These are phyloP conservation scores for Dione vanillae DNA, from an alignment of 2,888 invertebrate species.

Conservation along the genomic window DNA sequence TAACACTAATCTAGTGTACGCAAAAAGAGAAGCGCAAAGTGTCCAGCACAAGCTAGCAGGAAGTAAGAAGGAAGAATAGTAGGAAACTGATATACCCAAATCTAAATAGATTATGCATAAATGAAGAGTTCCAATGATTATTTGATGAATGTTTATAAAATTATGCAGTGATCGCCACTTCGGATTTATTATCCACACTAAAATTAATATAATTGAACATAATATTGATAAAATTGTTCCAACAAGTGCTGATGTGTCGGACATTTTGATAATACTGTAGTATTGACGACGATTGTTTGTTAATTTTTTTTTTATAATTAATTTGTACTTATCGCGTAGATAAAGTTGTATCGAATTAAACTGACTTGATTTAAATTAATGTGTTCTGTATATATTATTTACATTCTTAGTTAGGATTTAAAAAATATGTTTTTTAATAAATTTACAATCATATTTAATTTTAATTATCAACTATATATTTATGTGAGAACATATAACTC, in stretches of 20 bases:
- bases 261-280: conserved; percentile 11
- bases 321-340: neutral
- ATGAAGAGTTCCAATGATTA: conserved; percentile 45
- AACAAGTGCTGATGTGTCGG: neutral
- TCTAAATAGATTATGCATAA: conserved; percentile 28
- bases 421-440: no score
- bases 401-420: neutral
- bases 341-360: neutral
- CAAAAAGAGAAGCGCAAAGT: conserved; percentile 43
- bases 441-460: no score
- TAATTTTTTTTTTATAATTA: neutral
- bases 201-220: conserved; percentile 41
- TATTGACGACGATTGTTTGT: neutral
- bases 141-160: conserved; percentile 47
- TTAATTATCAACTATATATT: no score
- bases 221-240: conserved; percentile 30
- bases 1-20: conserved; percentile 47
- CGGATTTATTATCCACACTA: conserved; percentile 45
- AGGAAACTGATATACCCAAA: neutral
- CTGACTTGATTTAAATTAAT: neutral
- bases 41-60: conserved; percentile 44
- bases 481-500: neutral
- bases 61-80: conserved; percentile 33
- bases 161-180: conserved; percentile 49
- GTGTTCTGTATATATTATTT: neutral